Conservation (phyloP, 2,113 vertebrate species). For the Bolborhynchus lineola region DNA sequence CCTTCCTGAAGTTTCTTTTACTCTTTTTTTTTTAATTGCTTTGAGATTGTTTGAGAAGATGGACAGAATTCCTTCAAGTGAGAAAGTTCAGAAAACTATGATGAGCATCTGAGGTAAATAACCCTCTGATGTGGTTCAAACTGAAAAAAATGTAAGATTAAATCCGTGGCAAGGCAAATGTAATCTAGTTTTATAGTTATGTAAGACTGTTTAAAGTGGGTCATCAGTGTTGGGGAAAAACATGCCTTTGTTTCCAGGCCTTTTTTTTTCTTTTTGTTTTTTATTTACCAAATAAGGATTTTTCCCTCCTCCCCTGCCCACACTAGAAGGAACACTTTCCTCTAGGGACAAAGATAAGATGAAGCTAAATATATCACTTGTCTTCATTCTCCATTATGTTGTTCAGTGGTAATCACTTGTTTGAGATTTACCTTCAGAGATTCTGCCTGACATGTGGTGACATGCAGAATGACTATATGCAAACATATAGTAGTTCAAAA, state of each 20-base stretch:
- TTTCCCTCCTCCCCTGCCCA: not conserved
- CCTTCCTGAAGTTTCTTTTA: no score
- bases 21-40: not conserved
- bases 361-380: slow-evolving; percentile 37
- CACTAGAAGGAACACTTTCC: not conserved
- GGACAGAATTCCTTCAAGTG: not conserved
- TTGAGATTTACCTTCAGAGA: slow-evolving; percentile 33
- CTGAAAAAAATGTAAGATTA: not conserved
- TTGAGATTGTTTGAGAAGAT: not conserved
- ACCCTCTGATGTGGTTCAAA: not conserved
- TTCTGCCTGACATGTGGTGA: not conserved
- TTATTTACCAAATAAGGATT: not conserved
- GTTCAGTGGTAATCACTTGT: slow-evolving; percentile 18
- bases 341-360: not conserved
- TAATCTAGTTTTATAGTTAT: slow-evolving; percentile 25
- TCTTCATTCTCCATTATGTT: slow-evolving; percentile 31
- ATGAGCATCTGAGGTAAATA: not conserved
- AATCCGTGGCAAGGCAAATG: not conserved
- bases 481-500: slow-evolving; percentile 2
- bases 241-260: not conserved
- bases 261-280: not conserved
- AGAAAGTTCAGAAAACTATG: not conserved
- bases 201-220: slow-evolving; percentile 1
- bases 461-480: not conserved
- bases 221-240: slow-evolving; percentile 17